Evolutionary conservation across 2,113 vertebrate species (phyloP), one percentile per base, ranked within the genome.

Genomic region (Pachypanchax playfairii): DNA sequence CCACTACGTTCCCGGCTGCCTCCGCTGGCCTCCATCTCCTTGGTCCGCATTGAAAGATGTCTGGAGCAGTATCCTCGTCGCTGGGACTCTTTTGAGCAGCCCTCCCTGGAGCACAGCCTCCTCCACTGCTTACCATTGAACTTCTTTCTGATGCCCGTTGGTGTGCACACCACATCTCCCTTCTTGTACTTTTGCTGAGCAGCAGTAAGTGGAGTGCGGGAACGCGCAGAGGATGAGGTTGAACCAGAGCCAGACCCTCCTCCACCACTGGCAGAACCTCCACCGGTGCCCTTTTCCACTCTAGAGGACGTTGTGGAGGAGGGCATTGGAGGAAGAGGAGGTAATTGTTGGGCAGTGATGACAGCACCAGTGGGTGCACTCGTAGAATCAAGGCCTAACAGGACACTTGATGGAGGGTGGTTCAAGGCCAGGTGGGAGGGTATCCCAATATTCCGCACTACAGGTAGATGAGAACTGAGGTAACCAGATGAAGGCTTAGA

Each of bases 81-180:
- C 83, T 98, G 96, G 0, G 95, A 96, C 83, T 98, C 96, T 75
- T 98, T 98, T 58, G 95, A 96, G 85, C 96, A 98, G 68, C 96
- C 93, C 6, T 98, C 96, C 6, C 96, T 84, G 0, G 96, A 98
- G 83, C 96, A 98, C 1, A 98, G 85, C 5, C 96, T 87, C 18
- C 96, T 87, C 96, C 96, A 98, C 61, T 98, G 96, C 80, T 98
- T 98, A 12, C 96, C 96, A 0, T 97, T 97, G 74, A 98, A 98
- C 60, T 98, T 98, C 80, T 98, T 97, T 0, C 96, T 90, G 71
- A 98, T 96, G 6, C 96, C 96, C 0, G 95, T 96, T 1, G 96
- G 96, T 0, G 96, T 96, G 73, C 96, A 98, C 0, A 98, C 96
- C 80, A 97, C 95, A 0, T 97, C 96, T 0, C 96, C 96, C 70